A percentile compares a stretch with the other conserved stretches of the same genome.
phyloP scores from a whole-genome alignment of 2,113 vertebrate species.

The Dendropsophus ebraccatus region DNA sequence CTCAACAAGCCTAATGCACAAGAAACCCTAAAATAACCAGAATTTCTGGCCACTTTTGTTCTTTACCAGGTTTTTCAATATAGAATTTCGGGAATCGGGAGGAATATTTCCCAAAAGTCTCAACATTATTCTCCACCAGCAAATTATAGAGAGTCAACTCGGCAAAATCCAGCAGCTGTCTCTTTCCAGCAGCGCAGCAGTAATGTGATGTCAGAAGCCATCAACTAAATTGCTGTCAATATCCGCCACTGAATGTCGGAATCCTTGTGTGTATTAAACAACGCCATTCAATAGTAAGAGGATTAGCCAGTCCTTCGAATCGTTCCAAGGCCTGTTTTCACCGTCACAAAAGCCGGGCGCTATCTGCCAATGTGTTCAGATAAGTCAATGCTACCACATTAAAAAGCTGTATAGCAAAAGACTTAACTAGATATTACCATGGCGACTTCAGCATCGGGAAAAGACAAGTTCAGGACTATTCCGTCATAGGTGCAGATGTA shows the following conservation, averaged over 20 bases:
- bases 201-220: constrained; percentile 1
- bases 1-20: neutral
- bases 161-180: neutral
- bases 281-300: constrained; percentile 8
- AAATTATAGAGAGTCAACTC: neutral
- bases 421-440: constrained; percentile 31
- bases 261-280: neutral
- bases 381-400: constrained; percentile 11
- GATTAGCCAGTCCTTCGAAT: constrained; percentile 21
- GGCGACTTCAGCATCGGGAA: constrained; percentile 12
- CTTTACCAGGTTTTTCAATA: too few species aligned
- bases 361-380: neutral
- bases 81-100: neutral
- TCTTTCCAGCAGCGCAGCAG: neutral
- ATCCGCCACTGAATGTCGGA: neutral
- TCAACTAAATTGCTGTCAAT: constrained; percentile 26
- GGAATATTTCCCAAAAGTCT: neutral
- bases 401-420: neutral
- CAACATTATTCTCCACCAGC: neutral
- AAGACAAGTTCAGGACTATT: neutral
- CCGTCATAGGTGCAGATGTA: neutral
- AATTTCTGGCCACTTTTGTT: neutral
- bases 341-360: neutral
- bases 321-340: constrained; percentile 27
- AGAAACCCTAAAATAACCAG: neutral